Percentiles rank a stretch among this genome's conserved stretches.
Conservation (phyloP, 2,113 vertebrate species). For the Mustelus asterias region DNA sequence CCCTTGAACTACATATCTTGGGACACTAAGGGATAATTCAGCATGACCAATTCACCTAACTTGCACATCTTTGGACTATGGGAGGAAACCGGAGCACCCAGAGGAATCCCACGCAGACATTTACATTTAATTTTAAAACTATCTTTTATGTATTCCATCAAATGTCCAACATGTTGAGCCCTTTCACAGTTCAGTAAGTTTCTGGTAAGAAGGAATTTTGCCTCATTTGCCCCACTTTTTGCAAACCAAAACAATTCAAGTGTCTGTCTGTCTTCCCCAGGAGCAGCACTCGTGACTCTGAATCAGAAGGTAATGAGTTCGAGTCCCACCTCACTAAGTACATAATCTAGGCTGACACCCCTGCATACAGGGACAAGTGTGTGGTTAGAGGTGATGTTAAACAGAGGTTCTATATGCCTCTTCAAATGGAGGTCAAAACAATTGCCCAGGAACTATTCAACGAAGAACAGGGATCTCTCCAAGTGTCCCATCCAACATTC, state of each 20-base stretch:
- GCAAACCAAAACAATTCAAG: not conserved
- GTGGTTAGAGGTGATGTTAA: not conserved
- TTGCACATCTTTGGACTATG: no score
- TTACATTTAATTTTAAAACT: not conserved
- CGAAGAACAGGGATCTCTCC: not conserved
- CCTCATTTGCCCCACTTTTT: not conserved
- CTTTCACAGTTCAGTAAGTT: not conserved
- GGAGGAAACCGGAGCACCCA: no score
- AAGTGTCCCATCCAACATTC: not conserved
- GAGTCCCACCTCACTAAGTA: not conserved
- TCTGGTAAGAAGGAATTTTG: not conserved
- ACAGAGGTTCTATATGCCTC: not conserved
- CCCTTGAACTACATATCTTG: no score
- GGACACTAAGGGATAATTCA: no score
- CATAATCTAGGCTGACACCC: not conserved
- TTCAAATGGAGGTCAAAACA: not conserved
- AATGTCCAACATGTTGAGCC: not conserved
- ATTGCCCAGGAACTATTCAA: not conserved
- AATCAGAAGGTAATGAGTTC: not conserved
- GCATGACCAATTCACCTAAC: no score
- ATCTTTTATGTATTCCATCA: not conserved
- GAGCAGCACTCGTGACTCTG: not conserved
- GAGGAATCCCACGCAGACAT: not conserved
- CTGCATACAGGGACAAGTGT: not conserved
- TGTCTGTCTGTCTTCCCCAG: not conserved